Base-by-base conservation (phyloP, 1,140 invertebrate genomes). In the Heliconius melpomene region DNA sequence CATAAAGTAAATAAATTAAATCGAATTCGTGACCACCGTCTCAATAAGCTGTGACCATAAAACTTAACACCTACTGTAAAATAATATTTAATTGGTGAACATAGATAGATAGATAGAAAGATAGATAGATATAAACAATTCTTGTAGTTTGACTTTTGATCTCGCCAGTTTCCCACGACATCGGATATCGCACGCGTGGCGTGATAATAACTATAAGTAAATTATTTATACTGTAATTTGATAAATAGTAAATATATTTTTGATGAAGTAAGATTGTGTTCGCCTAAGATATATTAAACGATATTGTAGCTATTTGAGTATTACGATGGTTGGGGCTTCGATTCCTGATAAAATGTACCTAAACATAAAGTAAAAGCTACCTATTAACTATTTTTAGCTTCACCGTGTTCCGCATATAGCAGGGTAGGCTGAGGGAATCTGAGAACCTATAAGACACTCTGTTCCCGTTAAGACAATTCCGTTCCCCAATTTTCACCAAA, bases 111-210 rank as follows among this genome's bases (percentile, higher is more conserved):
- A 40, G 40, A 40, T 40, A 40, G 2, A 40, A 0, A 40, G 7
- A 40, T 40, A 40, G 40, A 40, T 40, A 46, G 40, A 46, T 66
- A 26, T 66, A 66, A 66, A 29, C 20, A 66, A 66, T 26, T 26
- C 8, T 66, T 66, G 23, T 26, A 23, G 23, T 50, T 74, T 74
- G 72, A 32, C 50, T 74, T 46, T 46, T 74, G 50, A 74, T 74
- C 50, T 74, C 54, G 52, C 40, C 26, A 52, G 36, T n/a, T 86
- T 87, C 83, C 84, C 85, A 87, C 82, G 87, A 82, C 83, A 86
- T 72, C 79, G 75, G 86, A 88, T 79, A 82, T 83, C 74, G 57
- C 78, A 80, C 84, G 83, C 52, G 74, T 75, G 74, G 36, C 11
- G 60, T 29, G 26, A 26, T 16, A n/a, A 6, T 26, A 23, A 66